Percentiles rank a stretch among this genome's conserved stretches.
Evolutionary conservation across 2,113 vertebrate genomes (phyloP).

Genomic region (Dasyprocta punctata): DNA sequence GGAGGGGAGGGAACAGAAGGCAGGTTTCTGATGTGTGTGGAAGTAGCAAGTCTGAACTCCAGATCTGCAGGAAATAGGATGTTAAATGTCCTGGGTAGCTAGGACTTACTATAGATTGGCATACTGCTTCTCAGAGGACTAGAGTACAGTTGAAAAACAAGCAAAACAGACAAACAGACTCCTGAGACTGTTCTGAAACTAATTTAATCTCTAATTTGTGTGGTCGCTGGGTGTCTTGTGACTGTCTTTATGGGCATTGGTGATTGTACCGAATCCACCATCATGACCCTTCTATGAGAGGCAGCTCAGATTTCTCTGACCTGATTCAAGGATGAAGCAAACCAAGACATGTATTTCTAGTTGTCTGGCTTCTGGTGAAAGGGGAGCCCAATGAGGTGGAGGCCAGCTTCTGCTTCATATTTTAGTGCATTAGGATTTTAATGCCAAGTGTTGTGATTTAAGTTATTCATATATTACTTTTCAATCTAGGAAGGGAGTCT

Average conservation of each 20-base stretch:
- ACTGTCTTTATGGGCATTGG: neutral
- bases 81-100: neutral
- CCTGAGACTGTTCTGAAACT: neutral
- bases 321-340: neutral
- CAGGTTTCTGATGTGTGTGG: neutral
- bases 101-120: neutral
- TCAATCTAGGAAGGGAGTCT: constrained; percentile 89
- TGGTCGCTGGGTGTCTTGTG: neutral
- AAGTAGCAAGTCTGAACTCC: neutral
- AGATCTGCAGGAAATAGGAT: neutral
- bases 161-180: neutral
- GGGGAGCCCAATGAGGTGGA: neutral
- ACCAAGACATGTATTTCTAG: neutral
- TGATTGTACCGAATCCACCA: neutral
- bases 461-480: constrained; percentile 76
- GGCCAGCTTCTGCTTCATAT: constrained; percentile 1
- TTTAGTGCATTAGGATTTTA: constrained; percentile 64
- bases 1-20: neutral
- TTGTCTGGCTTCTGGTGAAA: constrained; percentile 47
- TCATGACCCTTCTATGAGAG: neutral
- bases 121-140: neutral
- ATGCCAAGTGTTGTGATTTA: constrained; percentile 70
- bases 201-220: neutral
- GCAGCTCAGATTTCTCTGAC: neutral
- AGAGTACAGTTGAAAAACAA: neutral